Conservation (phyloP, 2,113 vertebrate genomes). For the Charadrius vociferus region DNA sequence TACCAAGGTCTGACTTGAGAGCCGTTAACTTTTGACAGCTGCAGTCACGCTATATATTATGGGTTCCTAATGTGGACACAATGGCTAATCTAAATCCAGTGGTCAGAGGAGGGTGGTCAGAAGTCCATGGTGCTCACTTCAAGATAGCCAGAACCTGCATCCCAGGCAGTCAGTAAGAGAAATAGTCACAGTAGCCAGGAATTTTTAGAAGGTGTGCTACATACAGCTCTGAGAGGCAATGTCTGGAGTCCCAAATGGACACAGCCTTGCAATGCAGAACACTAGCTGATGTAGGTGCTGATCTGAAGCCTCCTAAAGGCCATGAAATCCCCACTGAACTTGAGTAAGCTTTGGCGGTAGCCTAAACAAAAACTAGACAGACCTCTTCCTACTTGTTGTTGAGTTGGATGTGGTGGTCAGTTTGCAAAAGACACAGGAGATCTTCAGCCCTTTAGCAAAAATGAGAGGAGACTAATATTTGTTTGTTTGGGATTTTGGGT, state of each 20-base stretch:
- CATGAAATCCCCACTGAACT: not conserved
- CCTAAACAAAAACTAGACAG: not conserved
- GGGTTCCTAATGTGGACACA: not conserved
- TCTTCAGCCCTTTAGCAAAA: not conserved
- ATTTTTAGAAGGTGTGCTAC: not conserved
- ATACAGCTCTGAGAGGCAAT: not conserved
- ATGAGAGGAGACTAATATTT: not conserved
- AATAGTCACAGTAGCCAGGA: not conserved
- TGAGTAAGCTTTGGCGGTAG: not conserved
- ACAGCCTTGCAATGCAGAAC: not conserved
- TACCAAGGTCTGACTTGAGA: not conserved
- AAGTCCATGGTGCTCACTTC: not conserved
- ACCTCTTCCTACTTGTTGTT: not conserved
- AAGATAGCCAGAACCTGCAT: not conserved
- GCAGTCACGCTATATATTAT: fast-evolving
- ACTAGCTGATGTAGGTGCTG: fast-evolving
- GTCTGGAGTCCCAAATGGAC: not conserved
- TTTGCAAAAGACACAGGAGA: not conserved
- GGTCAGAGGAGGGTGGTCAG: too few species aligned
- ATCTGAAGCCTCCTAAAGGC: not conserved
- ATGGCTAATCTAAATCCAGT: fast-evolving
- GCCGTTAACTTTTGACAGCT: not conserved
- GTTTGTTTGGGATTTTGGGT: too few species aligned
- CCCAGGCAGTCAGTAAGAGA: not conserved
- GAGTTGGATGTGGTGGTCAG: not conserved